phyloP scores from a whole-genome alignment of 2,113 vertebrate species.

The Corythornis cristatus region DNA sequence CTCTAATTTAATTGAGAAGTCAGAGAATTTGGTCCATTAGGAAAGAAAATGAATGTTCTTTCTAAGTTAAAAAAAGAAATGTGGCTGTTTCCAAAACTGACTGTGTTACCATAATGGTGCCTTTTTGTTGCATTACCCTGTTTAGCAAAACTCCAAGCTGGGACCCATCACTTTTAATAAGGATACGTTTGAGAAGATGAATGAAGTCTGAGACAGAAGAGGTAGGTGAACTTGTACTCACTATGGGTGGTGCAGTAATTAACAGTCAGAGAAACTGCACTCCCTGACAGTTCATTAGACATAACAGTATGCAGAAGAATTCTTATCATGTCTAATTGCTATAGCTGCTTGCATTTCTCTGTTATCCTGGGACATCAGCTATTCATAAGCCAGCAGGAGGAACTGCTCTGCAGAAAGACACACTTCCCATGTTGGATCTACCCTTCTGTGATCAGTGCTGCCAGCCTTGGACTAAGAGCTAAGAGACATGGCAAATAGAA shows the following conservation, averaged over 20 bases:
- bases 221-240: not conserved
- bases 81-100: not conserved
- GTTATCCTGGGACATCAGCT: not conserved
- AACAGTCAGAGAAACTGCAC: conserved; percentile 3
- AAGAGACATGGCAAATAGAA: not conserved
- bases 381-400: conserved; percentile 35
- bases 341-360: conserved; percentile 18
- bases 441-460: not conserved
- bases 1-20: not conserved
- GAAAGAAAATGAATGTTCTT: not conserved
- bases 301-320: conserved; percentile 63
- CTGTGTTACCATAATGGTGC: not conserved
- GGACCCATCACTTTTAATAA: conserved; percentile 4
- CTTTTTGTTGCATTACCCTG: not conserved
- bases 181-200: not conserved
- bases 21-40: not conserved
- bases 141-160: not conserved
- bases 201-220: not conserved
- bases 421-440: not conserved
- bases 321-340: conserved; percentile 54
- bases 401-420: not conserved
- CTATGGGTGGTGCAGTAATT: conserved; percentile 49
- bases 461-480: not conserved
- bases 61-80: not conserved
- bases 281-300: conserved; percentile 60